Percentiles rank a stretch among this genome's conserved stretches.
phyloP scores from a whole-genome alignment of 2,888 invertebrate species.

The Pyrrhosoma nymphula region DNA sequence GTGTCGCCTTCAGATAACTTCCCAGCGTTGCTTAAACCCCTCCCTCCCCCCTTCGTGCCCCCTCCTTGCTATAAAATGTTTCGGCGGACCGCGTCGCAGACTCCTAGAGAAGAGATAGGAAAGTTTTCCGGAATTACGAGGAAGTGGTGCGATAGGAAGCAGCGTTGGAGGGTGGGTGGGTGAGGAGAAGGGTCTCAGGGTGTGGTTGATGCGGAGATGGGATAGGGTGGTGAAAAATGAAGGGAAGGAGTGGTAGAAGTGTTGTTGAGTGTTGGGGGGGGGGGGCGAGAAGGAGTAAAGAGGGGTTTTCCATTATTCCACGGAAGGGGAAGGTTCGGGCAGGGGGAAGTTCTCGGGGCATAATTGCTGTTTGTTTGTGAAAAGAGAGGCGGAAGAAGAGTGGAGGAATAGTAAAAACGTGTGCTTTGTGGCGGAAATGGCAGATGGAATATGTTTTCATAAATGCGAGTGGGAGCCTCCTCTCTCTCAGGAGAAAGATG shows the following conservation, averaged over 20 bases:
- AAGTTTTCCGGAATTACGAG: conserved; percentile 2
- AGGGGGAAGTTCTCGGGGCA: neutral
- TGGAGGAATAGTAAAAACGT: neutral
- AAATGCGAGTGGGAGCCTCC: neutral
- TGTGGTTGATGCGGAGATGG: neutral
- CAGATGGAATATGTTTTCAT: neutral
- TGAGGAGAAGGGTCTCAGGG: neutral
- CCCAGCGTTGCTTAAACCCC: neutral
- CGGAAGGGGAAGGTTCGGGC: neutral
- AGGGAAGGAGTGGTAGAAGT: neutral
- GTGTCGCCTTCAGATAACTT: neutral
- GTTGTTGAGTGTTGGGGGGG: neutral
- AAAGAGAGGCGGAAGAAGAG: neutral
- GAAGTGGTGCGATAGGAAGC: neutral
- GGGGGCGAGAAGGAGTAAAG: neutral
- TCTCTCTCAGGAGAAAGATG: neutral
- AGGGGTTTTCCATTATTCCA: neutral
- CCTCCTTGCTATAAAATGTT: neutral
- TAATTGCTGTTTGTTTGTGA: neutral
- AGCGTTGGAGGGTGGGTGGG: neutral
- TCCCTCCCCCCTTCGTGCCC: no score
- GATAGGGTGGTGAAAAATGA: neutral
- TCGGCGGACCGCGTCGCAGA: neutral
- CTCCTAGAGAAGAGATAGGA: conserved; percentile 9
- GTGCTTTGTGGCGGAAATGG: neutral